phyloP scores from a whole-genome alignment of 2,888 invertebrate genomes.

The Mythimna impura region DNA sequence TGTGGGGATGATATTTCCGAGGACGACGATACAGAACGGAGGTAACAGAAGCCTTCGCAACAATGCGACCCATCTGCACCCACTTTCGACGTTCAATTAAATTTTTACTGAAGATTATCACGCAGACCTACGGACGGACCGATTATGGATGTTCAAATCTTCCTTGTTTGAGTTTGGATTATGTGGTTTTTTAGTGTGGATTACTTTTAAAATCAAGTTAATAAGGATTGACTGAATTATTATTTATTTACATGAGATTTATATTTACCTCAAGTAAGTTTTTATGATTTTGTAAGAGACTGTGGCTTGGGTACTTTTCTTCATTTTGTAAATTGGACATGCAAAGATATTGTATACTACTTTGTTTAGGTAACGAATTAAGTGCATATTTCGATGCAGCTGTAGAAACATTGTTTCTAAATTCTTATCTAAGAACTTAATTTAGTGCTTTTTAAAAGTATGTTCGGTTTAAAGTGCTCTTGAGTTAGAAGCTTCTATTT shows the following conservation, averaged over 20 bases:
- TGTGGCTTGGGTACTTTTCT: background rate
- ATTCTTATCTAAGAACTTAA: slow-evolving; percentile 9
- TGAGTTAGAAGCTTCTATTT: slow-evolving; percentile 50
- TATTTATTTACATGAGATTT: slow-evolving; percentile 6
- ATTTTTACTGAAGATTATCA: slow-evolving; percentile 90
- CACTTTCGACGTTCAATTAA: slow-evolving; percentile 88
- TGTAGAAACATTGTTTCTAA: background rate
- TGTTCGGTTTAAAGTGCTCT: slow-evolving; percentile 44
- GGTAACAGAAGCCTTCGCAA: slow-evolving; percentile 68
- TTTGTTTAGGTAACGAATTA: background rate
- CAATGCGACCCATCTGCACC: slow-evolving; percentile 85
- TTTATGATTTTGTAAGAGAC: background rate
- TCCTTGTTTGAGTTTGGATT: slow-evolving; percentile 50
- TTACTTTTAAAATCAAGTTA: slow-evolving; percentile 39
- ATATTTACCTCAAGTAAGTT: background rate
- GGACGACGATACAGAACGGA: slow-evolving; percentile 63
- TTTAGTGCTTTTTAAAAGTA: slow-evolving; percentile 17
- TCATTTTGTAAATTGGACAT: background rate
- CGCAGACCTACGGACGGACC: slow-evolving; percentile 77
- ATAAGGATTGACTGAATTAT: background rate
- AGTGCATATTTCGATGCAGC: background rate
- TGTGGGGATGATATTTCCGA: slow-evolving; percentile 75
- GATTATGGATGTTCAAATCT: slow-evolving; percentile 61
- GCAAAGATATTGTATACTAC: background rate
- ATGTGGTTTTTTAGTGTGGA: slow-evolving; percentile 10